Conservation (phyloP, 2,113 vertebrate genomes). For the Tychaedon coryphoeus region DNA sequence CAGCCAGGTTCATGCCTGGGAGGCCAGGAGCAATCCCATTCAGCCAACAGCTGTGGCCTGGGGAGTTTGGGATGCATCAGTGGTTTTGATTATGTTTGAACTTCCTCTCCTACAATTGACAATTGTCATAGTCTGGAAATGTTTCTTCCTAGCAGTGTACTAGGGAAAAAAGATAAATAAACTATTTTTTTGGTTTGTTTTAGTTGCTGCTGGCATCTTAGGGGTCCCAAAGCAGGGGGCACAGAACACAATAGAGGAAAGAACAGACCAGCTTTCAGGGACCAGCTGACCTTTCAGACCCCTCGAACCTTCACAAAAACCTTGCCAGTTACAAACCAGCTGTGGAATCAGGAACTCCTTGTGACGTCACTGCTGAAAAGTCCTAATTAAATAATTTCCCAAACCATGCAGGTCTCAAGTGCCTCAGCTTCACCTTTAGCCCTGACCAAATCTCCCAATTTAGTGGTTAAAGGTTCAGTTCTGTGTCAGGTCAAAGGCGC, state of each 20-base stretch:
- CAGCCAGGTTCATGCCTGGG: not conserved
- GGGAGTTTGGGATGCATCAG: not conserved
- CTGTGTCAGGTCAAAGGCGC: conserved; percentile 67
- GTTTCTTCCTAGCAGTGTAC: conserved; percentile 15
- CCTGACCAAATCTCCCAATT: conserved; percentile 62
- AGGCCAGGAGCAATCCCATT: conserved; percentile 2
- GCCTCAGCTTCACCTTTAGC: conserved; percentile 74
- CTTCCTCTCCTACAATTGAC: conserved; percentile 60
- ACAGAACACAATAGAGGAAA: not conserved
- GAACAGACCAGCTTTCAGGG: conserved; percentile 44
- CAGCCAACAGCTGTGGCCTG: conserved; percentile 13
- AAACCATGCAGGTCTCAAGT: conserved; percentile 46
- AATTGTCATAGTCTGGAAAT: conserved; percentile 59
- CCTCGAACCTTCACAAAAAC: conserved; percentile 20
- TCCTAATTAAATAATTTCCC: conserved; percentile 79
- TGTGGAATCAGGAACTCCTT: conserved; percentile 66
- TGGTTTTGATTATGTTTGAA: conserved; percentile 69
- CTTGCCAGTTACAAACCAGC: conserved; percentile 60
- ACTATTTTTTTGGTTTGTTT: conserved; percentile 37
- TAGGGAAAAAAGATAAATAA: conserved; percentile 48
- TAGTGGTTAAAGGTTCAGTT: conserved; percentile 71
- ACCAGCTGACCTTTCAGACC: conserved; percentile 69
- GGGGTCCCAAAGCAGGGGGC: not conserved
- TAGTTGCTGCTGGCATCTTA: conserved; percentile 26
- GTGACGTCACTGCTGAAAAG: conserved; percentile 60